phyloP scores from a whole-genome alignment of 2,888 invertebrate species.

The Orchestes rusci region DNA sequence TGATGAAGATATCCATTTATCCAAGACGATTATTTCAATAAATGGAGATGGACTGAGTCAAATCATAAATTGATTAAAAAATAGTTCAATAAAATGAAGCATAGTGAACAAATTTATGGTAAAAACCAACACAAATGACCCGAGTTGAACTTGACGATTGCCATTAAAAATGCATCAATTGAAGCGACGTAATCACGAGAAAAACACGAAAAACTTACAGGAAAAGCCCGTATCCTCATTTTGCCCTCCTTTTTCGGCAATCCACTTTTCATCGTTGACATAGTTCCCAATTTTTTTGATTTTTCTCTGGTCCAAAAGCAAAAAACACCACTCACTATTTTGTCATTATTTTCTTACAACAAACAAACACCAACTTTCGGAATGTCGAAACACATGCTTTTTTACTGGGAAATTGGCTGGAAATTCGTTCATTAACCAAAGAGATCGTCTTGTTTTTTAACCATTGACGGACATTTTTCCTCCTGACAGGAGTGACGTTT shows the following conservation, averaged over 20 bases:
- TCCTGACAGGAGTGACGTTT: slow-evolving; percentile 18
- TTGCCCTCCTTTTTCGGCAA: slow-evolving; percentile 89
- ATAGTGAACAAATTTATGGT: too few relatives aligned
- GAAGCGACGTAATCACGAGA: too few relatives aligned
- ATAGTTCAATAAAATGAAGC: too few relatives aligned
- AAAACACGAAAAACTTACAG: slow-evolving; percentile 61
- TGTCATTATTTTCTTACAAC: slow-evolving; percentile 14
- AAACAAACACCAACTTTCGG: slow-evolving; percentile 4
- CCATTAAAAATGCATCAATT: too few relatives aligned
- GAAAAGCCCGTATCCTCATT: slow-evolving; percentile 97
- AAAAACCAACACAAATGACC: too few relatives aligned
- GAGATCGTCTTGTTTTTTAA: slow-evolving; percentile 19
- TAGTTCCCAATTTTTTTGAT: slow-evolving; percentile 30
- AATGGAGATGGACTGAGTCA: too few relatives aligned
- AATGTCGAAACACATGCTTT: too few relatives aligned
- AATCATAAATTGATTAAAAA: too few relatives aligned
- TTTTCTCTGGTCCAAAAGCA: slow-evolving; percentile 18
- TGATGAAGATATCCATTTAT: too few relatives aligned
- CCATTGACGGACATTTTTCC: slow-evolving; percentile 21
- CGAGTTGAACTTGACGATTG: too few relatives aligned
- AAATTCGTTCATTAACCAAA: slow-evolving; percentile 13
- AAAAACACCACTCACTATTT: slow-evolving; percentile 2
- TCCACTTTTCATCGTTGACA: slow-evolving; percentile 61
- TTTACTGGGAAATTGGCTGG: slow-evolving; percentile 3
- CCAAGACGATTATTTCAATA: too few relatives aligned